A percentile compares a stretch with the other conserved stretches of the same genome.
Conservation (phyloP, 2,888 invertebrate species). For the Drosophila nr. medialis region DNA sequence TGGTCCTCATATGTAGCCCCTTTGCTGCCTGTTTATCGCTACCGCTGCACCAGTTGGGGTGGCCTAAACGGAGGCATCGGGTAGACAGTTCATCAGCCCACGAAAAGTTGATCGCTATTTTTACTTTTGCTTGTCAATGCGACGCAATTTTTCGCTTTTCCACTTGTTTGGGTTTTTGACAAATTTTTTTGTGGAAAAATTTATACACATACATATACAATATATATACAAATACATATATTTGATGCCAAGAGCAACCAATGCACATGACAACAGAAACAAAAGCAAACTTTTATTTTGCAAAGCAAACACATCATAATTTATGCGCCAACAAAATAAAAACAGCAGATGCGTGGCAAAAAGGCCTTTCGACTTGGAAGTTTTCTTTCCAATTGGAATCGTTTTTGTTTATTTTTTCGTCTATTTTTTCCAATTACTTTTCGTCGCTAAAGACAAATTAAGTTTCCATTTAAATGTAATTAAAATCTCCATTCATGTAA, state of each 20-base stretch:
- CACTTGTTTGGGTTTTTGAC: conserved; percentile 40
- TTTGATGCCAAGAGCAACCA: conserved; percentile 36
- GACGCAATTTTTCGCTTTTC: conserved; percentile 37
- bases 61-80: neutral
- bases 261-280: conserved; percentile 24
- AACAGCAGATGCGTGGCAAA: conserved; percentile 28
- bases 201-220: neutral
- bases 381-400: conserved; percentile 14
- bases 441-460: neutral
- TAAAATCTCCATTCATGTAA: conserved; percentile 4
- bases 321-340: conserved; percentile 44
- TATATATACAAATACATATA: conserved; percentile 2
- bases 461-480: neutral
- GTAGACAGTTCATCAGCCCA: conserved; percentile 49
- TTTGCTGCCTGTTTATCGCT: conserved; percentile 26
- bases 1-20: conserved; percentile 34
- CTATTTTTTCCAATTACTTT: neutral
- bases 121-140: conserved; percentile 31
- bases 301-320: conserved; percentile 39
- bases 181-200: conserved; percentile 30
- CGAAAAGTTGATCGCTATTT: conserved; percentile 44
- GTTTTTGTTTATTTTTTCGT: conserved; percentile 14
- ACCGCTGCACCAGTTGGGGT: conserved; percentile 15
- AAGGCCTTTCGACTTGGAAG: conserved; percentile 22
- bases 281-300: conserved; percentile 47